These are phyloP conservation scores for Habroteleia sp. DNA, from an alignment of 2,888 invertebrate species.

Conservation along the genomic window DNA sequence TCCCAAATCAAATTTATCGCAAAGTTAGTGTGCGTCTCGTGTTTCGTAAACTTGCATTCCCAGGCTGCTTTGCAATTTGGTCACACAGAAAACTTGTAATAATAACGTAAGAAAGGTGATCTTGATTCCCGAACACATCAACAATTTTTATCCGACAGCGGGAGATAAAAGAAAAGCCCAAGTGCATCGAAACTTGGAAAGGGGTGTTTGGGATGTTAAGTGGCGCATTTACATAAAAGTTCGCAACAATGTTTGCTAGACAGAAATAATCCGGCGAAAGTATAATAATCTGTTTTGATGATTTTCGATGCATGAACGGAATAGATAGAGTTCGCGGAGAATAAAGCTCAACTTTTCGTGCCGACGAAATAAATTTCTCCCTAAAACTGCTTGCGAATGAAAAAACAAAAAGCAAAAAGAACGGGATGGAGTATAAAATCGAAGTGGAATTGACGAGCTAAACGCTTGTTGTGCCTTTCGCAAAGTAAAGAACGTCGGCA, in stretches of 20 bases:
- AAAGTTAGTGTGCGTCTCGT: constrained; percentile 13
- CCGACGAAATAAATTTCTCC: constrained; percentile 19
- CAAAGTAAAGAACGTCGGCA: neutral
- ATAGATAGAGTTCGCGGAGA: neutral
- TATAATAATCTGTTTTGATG: constrained; percentile 36
- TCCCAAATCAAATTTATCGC: constrained; percentile 40
- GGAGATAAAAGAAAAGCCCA: constrained; percentile 32
- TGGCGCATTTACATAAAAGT: constrained; percentile 24
- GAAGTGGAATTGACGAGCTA: constrained; percentile 19
- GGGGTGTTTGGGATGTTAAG: constrained; percentile 10
- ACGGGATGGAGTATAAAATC: neutral
- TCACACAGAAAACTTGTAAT: constrained; percentile 46
- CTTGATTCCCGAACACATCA: constrained; percentile 33
- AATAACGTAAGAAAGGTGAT: constrained; percentile 34
- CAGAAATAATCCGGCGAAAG: constrained; percentile 41
- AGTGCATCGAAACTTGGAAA: constrained; percentile 25
- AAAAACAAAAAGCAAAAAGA: neutral
- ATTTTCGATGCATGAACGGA: constrained; percentile 20
- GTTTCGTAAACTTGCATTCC: constrained; percentile 12
- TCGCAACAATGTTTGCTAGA: constrained; percentile 30
- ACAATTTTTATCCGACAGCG: constrained; percentile 23
- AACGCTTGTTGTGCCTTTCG: constrained; percentile 24
- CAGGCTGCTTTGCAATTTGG: constrained; percentile 38
- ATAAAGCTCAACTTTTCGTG: constrained; percentile 11
- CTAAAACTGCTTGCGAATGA: constrained; percentile 1